Evolutionary conservation across 2,797 vertebrate species (phyloP).

Genomic region (Enteromius trimaculatus): DNA sequence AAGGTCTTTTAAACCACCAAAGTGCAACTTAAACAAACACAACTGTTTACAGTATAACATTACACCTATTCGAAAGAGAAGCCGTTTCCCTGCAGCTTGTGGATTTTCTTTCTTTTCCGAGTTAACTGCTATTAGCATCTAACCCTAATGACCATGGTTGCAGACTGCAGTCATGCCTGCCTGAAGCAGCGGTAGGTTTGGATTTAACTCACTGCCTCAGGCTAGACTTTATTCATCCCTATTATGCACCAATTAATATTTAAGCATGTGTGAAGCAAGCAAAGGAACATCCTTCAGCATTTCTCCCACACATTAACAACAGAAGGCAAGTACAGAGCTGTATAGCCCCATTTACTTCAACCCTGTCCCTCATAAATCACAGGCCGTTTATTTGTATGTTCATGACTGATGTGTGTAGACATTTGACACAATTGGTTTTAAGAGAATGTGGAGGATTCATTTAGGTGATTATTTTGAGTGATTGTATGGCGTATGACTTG

Average conservation of each 20-base stretch:
- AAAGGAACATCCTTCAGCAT: slow-evolving; percentile 39
- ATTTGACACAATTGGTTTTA: slow-evolving; percentile 42
- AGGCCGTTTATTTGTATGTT: slow-evolving; percentile 11
- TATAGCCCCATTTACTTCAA: slow-evolving; percentile 23
- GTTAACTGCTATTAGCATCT: slow-evolving; percentile 36
- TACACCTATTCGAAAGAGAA: slow-evolving; percentile 15
- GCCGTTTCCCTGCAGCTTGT: slow-evolving; percentile 17
- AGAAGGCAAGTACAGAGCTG: slow-evolving; percentile 44
- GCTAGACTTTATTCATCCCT: slow-evolving; percentile 57
- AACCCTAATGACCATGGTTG: slow-evolving; percentile 38
- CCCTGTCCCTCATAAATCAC: slow-evolving; percentile 28
- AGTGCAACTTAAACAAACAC: background rate
- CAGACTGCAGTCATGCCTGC: slow-evolving; percentile 35
- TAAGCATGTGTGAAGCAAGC: slow-evolving; percentile 53
- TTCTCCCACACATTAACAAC: slow-evolving; percentile 52
- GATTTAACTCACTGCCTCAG: slow-evolving; percentile 58
- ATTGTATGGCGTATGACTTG: slow-evolving; percentile 39
- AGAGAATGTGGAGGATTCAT: slow-evolving; percentile 49
- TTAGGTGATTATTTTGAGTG: slow-evolving; percentile 49
- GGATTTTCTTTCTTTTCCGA: slow-evolving; percentile 37
- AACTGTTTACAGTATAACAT: slow-evolving; percentile 24
- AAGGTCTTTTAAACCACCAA: background rate
- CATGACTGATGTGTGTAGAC: background rate
- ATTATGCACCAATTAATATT: slow-evolving; percentile 60
- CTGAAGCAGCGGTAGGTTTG: slow-evolving; percentile 45